Base-by-base conservation (phyloP, 2,888 invertebrate species). In the Microctonus aethiopoides region DNA sequence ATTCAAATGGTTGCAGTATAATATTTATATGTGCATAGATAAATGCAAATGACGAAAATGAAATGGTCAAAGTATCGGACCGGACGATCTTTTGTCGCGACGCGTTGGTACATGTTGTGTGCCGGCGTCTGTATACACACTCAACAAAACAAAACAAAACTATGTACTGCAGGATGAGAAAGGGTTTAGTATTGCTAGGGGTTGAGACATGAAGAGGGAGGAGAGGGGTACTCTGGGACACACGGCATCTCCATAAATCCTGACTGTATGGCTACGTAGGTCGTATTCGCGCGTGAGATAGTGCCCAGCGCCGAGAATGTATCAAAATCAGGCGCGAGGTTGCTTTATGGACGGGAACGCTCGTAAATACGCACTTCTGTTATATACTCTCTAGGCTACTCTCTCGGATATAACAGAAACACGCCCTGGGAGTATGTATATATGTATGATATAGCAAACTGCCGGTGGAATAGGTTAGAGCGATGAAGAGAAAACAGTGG, bases 221-320 rank as follows among this genome's bases (percentile, higher is more conserved):
- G 16, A 20, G 20, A n/a, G 70, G 54, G 39, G 69, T 68, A 64
- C 63, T 70, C 71, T 64, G 64, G 70, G 70, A 51, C 46, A 65
- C 76, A 68, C 68, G 73, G 81, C 80, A 81, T 82, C 84, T 81
- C 84, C 83, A 84, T 85, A 85, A 86, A 86, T 85, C 81, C 82
- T 77, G 81, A 78, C 78, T 80, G 77, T 82, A 84, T 80, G 81
- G 64, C 81, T 84, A 84, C 83, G 83, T 83, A 80, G 86, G 84
- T 86, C 85, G 86, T 86, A 86, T 86, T 85, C 84, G 86, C 86
- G 83, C 83, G 86, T 86, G 86, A 86, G 86, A 86, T 86, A 86
- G 84, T 83, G 81, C 85, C 80, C 78, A 77, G 82, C 81, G 75
- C 76, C 78, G 85, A 82, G 85, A 86, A 86, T 86, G 86, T 86